Evolutionary conservation across 2,888 invertebrate species (phyloP).

Genomic region (Punctoribates punctum): DNA sequence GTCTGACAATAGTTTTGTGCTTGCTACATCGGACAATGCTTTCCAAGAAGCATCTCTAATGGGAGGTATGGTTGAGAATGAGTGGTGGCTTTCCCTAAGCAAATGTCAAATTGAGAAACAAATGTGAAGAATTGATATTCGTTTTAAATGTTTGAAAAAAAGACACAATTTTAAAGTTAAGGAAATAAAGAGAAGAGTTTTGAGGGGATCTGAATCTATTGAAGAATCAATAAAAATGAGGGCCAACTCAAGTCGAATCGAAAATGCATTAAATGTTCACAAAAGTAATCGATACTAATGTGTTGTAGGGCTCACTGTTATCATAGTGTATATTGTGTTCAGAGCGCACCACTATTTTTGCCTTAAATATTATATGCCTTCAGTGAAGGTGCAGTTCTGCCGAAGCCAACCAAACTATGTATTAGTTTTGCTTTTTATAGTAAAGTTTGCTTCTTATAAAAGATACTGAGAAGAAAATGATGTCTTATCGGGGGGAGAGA

Average conservation of each 20-base stretch:
- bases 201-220: background rate
- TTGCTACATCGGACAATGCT: no score
- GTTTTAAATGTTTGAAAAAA: background rate
- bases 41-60: no score
- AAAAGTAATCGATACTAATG: conserved; percentile 24
- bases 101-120: no score
- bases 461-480: background rate
- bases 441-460: background rate
- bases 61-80: no score
- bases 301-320: conserved; percentile 14
- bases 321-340: background rate
- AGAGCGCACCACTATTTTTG: background rate
- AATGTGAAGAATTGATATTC: background rate
- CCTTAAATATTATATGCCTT: background rate
- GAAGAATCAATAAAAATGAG: conserved; percentile 11
- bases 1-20: no score
- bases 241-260: conserved; percentile 16
- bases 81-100: no score
- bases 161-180: background rate
- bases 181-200: background rate
- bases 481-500: conserved; percentile 2
- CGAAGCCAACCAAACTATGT: background rate
- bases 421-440: conserved; percentile 12
- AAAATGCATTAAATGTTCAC: conserved; percentile 19
- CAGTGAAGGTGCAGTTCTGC: conserved; percentile 3